These are phyloP conservation scores for Drosophila miranda DNA, from an alignment of 1,140 invertebrate genomes.

Conservation along the genomic window DNA sequence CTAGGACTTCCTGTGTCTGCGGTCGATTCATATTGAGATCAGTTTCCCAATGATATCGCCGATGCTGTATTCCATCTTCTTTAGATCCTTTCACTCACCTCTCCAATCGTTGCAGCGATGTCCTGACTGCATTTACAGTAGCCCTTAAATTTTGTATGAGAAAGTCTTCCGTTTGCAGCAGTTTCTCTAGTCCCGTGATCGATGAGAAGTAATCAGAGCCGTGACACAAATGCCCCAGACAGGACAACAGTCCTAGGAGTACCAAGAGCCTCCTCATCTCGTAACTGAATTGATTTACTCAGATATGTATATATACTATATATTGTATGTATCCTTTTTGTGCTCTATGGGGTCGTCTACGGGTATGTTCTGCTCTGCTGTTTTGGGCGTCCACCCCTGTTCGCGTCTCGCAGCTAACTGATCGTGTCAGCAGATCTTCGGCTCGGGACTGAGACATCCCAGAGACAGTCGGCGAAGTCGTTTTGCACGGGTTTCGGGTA, in stretches of 20 bases:
- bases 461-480: constrained; percentile 49
- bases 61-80: no score
- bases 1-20: no score
- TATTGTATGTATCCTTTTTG: background rate
- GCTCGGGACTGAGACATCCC: constrained; percentile 31
- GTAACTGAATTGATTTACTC: background rate
- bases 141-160: constrained; percentile 90
- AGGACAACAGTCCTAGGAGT: constrained; percentile 43
- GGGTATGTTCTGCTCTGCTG: background rate
- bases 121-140: constrained; percentile 91
- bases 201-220: constrained; percentile 91
- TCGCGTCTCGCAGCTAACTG: constrained; percentile 60
- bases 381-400: constrained; percentile 34
- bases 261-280: constrained; percentile 30
- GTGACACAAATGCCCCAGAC: constrained; percentile 4
- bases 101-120: constrained; percentile 89
- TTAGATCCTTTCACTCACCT: constrained; percentile 82
- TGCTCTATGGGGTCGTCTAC: background rate
- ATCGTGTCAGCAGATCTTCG: constrained; percentile 14
- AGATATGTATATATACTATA: background rate
- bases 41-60: no score
- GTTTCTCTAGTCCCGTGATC: constrained; percentile 92
- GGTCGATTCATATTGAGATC: no score
- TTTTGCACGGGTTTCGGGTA: constrained; percentile 43
- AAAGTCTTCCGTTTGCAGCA: constrained; percentile 92